Evolutionary conservation across 2,797 vertebrate genomes (phyloP).

Genomic region (Cuniculus paca): DNA sequence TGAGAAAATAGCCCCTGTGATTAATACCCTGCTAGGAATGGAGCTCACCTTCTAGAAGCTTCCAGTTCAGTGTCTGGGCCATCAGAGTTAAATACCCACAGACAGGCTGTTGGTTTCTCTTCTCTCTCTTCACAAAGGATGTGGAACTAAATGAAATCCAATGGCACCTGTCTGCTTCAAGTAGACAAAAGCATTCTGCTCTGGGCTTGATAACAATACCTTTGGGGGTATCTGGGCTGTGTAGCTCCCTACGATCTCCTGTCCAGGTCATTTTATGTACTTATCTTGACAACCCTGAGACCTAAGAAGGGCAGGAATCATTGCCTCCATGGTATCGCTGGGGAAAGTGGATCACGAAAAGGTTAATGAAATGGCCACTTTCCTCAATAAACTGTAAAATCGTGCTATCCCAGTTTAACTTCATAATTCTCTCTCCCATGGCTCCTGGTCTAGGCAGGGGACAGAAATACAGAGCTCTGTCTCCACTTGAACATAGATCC

Average conservation of each 20-base stretch:
- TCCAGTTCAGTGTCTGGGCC: neutral
- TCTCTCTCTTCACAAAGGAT: neutral
- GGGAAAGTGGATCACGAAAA: neutral
- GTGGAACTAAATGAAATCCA: neutral
- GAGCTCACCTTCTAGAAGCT: neutral
- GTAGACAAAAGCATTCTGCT: neutral
- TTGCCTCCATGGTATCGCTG: neutral
- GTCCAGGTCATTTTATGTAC: accelerated
- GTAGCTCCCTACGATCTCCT: neutral
- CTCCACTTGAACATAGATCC: neutral
- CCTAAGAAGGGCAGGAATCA: neutral
- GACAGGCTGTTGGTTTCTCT: neutral
- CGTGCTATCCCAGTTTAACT: neutral
- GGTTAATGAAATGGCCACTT: neutral
- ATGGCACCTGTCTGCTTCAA: conserved; percentile 4
- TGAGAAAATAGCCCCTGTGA: neutral
- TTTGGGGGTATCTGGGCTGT: neutral
- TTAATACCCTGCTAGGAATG: neutral
- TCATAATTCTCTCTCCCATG: accelerated
- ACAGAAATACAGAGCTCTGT: neutral
- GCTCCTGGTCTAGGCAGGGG: neutral
- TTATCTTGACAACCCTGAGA: neutral
- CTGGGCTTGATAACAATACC: neutral
- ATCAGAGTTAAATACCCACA: neutral
- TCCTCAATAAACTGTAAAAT: conserved; percentile 42